A percentile compares a stretch with the other conserved stretches of the same genome.
Evolutionary conservation across 2,888 invertebrate genomes (phyloP).

Genomic region (Noctua pronuba): DNA sequence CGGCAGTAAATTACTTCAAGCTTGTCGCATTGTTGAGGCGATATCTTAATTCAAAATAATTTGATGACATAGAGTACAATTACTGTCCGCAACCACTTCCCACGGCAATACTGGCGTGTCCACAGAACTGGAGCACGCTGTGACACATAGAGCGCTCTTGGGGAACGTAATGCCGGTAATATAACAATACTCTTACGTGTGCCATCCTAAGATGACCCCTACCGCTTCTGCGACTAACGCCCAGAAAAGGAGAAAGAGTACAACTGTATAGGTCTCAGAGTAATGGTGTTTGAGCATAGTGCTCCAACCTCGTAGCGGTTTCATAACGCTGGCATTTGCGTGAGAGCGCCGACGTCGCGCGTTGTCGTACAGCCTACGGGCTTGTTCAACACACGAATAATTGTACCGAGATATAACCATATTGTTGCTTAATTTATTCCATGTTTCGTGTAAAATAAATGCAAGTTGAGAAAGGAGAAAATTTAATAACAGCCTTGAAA

Average conservation of each 20-base stretch:
- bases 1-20: constrained; percentile 63
- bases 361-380: constrained; percentile 76
- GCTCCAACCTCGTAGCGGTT: constrained; percentile 76
- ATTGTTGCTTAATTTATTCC: constrained; percentile 59
- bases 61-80: constrained; percentile 69
- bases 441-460: constrained; percentile 56
- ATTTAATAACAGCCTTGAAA: constrained; percentile 11
- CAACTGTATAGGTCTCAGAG: constrained; percentile 69
- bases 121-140: constrained; percentile 83
- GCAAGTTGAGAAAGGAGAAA: constrained; percentile 13
- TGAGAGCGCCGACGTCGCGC: constrained; percentile 76
- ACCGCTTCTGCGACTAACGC: constrained; percentile 57
- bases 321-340: constrained; percentile 83
- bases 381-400: constrained; percentile 70
- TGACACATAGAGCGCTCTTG: constrained; percentile 83
- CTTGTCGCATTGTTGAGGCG: constrained; percentile 65
- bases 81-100: constrained; percentile 83
- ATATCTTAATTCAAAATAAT: constrained; percentile 68
- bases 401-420: constrained; percentile 58
- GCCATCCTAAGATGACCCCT: constrained; percentile 74
- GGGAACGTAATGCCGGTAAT: constrained; percentile 80
- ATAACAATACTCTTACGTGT: constrained; percentile 73
- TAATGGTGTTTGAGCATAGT: constrained; percentile 70
- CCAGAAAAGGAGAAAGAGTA: constrained; percentile 55
- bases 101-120: constrained; percentile 79